Evolutionary conservation across 1,140 invertebrate species (phyloP).

Genomic region (Palaemon carinicauda): DNA sequence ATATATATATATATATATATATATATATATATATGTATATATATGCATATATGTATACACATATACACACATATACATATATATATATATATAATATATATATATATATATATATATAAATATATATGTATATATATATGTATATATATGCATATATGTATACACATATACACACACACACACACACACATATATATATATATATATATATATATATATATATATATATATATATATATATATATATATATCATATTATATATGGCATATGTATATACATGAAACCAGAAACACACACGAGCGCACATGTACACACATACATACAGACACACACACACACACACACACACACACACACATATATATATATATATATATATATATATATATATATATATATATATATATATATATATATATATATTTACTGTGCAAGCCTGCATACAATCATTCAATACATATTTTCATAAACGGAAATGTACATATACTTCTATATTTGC

Average conservation of each 20-base stretch:
- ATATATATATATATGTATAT: no score
- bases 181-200: neutral
- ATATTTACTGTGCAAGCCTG: neutral
- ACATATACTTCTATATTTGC: neutral
- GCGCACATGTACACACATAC: neutral
- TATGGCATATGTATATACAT: neutral
- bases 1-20: no score
- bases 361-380: neutral
- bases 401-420: neutral
- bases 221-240: neutral
- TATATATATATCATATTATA: neutral
- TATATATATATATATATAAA: no score
- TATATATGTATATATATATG: neutral
- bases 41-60: neutral
- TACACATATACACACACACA: neutral
- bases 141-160: neutral
- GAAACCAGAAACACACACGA: neutral
- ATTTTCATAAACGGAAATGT: neutral
- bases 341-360: neutral
- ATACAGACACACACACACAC: neutral
- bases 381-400: neutral
- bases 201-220: neutral
- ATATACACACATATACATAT: neutral
- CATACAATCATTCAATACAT: neutral
- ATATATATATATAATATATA: neutral